phyloP scores from a whole-genome alignment of 1,140 invertebrate genomes.

The Solen grandis region DNA sequence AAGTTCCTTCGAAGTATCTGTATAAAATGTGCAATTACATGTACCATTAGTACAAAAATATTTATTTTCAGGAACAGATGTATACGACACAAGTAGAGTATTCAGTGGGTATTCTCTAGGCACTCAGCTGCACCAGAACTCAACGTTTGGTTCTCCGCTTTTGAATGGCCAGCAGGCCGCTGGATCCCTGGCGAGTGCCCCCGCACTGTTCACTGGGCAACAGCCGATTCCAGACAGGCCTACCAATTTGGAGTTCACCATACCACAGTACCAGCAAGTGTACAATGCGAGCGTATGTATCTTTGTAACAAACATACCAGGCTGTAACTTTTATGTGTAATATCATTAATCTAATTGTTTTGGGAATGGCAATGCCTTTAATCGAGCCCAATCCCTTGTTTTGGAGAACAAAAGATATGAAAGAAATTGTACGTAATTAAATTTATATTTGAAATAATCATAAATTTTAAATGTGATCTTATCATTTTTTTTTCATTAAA shows the following conservation, averaged over 20 bases:
- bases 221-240: not conserved
- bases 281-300: not conserved
- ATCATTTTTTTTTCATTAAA: no score
- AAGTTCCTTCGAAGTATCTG: no score
- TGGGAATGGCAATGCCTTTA: no score
- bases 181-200: not conserved
- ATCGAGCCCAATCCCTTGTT: no score
- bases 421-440: no score
- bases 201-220: constrained; percentile 36
- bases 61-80: no score
- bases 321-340: not conserved
- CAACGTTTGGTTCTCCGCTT: not conserved
- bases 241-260: constrained; percentile 2
- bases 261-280: constrained; percentile 1
- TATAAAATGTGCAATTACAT: no score
- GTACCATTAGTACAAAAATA: no score
- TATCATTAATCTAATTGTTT: no score
- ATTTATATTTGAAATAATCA: no score
- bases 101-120: constrained; percentile 32
- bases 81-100: constrained; percentile 30
- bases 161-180: not conserved
- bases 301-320: not conserved
- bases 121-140: constrained; percentile 6
- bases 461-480: no score
- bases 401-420: no score